Evolutionary conservation across 2,797 vertebrate species (phyloP).

Genomic region (Apogon hyalosoma): DNA sequence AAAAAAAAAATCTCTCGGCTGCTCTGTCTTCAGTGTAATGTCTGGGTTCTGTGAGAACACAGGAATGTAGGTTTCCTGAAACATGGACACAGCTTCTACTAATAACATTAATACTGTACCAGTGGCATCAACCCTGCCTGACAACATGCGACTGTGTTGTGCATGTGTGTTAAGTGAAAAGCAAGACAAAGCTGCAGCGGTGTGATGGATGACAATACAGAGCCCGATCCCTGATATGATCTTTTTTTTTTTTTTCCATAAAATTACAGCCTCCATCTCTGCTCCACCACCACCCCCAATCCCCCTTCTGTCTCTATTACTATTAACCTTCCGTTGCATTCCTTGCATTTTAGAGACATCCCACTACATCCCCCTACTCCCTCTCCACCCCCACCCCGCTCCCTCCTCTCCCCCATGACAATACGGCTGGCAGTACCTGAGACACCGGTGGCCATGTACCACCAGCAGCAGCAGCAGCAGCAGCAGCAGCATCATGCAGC

Average conservation of each 20-base stretch:
- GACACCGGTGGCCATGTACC: slow-evolving; percentile 51
- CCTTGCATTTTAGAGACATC: slow-evolving; percentile 80
- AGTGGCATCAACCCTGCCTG: slow-evolving; percentile 24
- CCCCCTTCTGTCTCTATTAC: slow-evolving; percentile 67
- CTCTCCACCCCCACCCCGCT: slow-evolving; percentile 8
- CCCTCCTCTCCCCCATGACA: slow-evolving; percentile 66
- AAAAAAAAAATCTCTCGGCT: too few relatives aligned
- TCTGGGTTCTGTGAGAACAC: neutral
- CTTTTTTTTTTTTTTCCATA: slow-evolving; percentile 18
- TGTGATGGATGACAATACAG: slow-evolving; percentile 43
- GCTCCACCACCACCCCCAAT: slow-evolving; percentile 49
- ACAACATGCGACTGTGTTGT: slow-evolving; percentile 53
- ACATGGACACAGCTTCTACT: too few relatives aligned
- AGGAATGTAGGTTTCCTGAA: neutral
- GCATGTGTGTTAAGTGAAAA: slow-evolving; percentile 27
- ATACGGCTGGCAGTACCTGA: slow-evolving; percentile 75
- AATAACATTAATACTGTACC: slow-evolving; percentile 34
- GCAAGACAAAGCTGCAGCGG: slow-evolving; percentile 51
- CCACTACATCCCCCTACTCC: slow-evolving; percentile 28
- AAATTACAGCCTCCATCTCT: slow-evolving; percentile 43
- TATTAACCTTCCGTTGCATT: slow-evolving; percentile 81
- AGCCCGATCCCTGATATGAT: slow-evolving; percentile 10
- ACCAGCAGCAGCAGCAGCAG: slow-evolving; percentile 22
- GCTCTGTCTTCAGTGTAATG: too few relatives aligned
- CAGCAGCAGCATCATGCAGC: slow-evolving; percentile 39